A percentile compares a stretch with the other conserved stretches of the same genome.
Evolutionary conservation across 2,113 vertebrate species (phyloP).

Genomic region (Ia io): DNA sequence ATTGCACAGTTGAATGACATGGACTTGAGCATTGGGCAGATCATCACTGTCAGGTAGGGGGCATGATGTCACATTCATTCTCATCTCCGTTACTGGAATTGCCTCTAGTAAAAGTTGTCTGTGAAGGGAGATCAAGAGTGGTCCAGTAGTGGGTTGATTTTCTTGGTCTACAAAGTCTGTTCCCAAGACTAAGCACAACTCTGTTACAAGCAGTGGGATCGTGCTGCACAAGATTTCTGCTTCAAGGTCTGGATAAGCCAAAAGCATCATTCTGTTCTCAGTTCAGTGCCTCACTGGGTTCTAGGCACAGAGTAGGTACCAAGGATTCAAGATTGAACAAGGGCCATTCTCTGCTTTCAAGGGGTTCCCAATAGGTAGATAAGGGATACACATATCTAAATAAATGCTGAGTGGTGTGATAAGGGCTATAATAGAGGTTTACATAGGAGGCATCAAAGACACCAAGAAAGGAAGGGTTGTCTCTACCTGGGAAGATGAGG

Average conservation of each 20-base stretch:
- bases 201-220: not conserved
- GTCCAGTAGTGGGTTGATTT: not conserved
- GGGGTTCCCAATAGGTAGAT: no score
- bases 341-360: not conserved
- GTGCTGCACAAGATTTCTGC: not conserved
- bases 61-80: not conserved
- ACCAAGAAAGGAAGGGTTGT: not conserved
- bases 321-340: not conserved
- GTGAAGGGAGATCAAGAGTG: not conserved
- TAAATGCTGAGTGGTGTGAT: not conserved
- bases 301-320: not conserved
- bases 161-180: not conserved
- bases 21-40: constrained; percentile 90
- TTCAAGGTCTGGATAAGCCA: not conserved
- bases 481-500: not conserved
- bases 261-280: not conserved
- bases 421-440: not conserved
- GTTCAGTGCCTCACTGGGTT: not conserved
- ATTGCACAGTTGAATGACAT: constrained; percentile 95
- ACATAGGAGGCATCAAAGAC: not conserved
- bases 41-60: constrained; percentile 95
- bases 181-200: not conserved
- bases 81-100: not conserved
- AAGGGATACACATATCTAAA: not conserved
- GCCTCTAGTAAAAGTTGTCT: not conserved